These are phyloP conservation scores for Nineta flava DNA, from an alignment of 2,888 invertebrate species.

Conservation along the genomic window DNA sequence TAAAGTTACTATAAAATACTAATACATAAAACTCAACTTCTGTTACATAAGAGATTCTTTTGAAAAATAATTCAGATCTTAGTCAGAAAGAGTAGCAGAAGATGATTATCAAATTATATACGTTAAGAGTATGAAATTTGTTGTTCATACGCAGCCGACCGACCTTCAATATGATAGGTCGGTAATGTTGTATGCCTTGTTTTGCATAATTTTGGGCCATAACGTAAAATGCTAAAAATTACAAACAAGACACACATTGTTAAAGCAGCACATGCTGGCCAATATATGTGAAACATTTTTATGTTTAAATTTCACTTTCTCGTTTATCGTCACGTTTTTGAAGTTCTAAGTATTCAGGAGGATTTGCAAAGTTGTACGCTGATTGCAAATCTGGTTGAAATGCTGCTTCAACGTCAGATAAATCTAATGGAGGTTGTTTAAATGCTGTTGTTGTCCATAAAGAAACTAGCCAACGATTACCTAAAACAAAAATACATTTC, in stretches of 20 bases:
- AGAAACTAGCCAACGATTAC: slow-evolving; percentile 71
- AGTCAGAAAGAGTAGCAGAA: too few relatives aligned
- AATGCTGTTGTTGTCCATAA: slow-evolving; percentile 74
- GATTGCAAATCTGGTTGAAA: slow-evolving; percentile 19
- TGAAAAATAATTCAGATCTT: too few relatives aligned
- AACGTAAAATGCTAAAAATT: slow-evolving; percentile 59
- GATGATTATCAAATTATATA: too few relatives aligned
- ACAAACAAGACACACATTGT: slow-evolving; percentile 55
- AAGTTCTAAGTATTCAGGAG: slow-evolving; percentile 21
- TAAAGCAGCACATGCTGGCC: slow-evolving; percentile 59
- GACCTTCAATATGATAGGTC: slow-evolving; percentile 34
- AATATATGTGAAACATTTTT: slow-evolving; percentile 51
- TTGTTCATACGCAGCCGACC: slow-evolving; percentile 47
- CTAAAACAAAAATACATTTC: slow-evolving; percentile 26
- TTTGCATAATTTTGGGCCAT: slow-evolving; percentile 54
- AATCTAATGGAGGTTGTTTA: slow-evolving; percentile 65
- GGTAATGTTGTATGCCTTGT: slow-evolving; percentile 50
- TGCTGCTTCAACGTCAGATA: slow-evolving; percentile 50
- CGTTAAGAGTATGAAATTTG: slow-evolving; percentile 40
- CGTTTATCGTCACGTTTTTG: slow-evolving; percentile 45
- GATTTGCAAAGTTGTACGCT: slow-evolving; percentile 7
- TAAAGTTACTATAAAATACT: too few relatives aligned
- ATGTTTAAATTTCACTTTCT: slow-evolving; percentile 66
- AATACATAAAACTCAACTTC: too few relatives aligned
- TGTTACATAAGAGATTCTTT: too few relatives aligned